Evolutionary conservation across 2,888 invertebrate species (phyloP).

Genomic region (Amiota minor): DNA sequence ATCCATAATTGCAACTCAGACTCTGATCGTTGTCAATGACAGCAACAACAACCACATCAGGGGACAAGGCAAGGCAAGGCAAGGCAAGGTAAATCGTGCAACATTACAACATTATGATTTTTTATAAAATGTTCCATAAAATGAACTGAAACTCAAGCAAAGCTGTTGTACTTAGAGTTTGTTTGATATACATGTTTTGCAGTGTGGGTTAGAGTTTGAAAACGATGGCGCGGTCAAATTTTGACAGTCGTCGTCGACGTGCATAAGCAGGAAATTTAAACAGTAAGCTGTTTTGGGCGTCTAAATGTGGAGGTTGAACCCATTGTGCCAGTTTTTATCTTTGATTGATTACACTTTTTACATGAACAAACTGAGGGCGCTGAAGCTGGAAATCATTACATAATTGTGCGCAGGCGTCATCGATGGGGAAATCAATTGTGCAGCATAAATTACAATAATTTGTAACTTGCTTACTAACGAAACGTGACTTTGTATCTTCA

Average conservation of each 20-base stretch:
- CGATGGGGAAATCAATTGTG: constrained; percentile 11
- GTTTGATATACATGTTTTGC: background rate
- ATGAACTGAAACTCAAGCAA: background rate
- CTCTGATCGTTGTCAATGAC: too few relatives aligned
- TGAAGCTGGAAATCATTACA: background rate
- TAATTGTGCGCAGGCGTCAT: constrained; percentile 12
- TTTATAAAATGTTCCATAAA: too few relatives aligned
- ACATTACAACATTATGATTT: too few relatives aligned
- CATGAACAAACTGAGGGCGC: background rate
- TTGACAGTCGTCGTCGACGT: constrained; percentile 10
- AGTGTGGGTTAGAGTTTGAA: constrained; percentile 7
- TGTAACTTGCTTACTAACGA: background rate
- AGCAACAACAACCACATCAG: too few relatives aligned
- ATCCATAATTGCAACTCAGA: constrained; percentile 2
- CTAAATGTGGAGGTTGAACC: constrained; percentile 3
- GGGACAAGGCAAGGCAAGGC: too few relatives aligned
- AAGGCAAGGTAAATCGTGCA: too few relatives aligned
- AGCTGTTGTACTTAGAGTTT: constrained; percentile 17
- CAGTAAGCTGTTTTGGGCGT: constrained; percentile 34
- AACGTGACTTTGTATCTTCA: background rate
- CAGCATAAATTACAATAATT: background rate
- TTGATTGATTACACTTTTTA: constrained; percentile 21
- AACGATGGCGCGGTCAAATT: background rate
- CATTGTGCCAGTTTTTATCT: constrained; percentile 11
- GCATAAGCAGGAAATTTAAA: constrained; percentile 58